These are phyloP conservation scores for Takifugu flavidus DNA, from an alignment of 2,113 vertebrate species.

Conservation along the genomic window DNA sequence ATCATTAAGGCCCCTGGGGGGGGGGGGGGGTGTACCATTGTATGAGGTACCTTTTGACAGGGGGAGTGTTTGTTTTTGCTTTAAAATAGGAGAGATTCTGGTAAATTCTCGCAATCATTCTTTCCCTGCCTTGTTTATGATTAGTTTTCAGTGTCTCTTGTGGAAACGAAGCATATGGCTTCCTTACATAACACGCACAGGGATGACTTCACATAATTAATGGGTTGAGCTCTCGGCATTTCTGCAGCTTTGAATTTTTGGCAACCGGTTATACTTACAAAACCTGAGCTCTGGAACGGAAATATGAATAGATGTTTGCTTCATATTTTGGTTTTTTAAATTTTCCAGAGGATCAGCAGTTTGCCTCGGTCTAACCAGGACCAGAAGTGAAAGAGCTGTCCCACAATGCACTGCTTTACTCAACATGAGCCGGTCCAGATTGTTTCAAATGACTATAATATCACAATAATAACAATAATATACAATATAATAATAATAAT, in stretches of 20 bases:
- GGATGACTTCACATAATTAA: constrained; percentile 37
- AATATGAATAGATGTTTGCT: too few species aligned
- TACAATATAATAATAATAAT: too few species aligned
- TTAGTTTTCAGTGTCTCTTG: background rate
- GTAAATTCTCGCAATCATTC: background rate
- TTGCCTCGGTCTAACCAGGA: constrained; percentile 11
- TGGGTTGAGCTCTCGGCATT: constrained; percentile 12
- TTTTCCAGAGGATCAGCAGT: constrained; percentile 38
- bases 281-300: constrained; percentile 23
- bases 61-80: background rate
- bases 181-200: constrained; percentile 45
- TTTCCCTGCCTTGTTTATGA: background rate
- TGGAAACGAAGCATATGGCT: constrained; percentile 58
- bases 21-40: background rate
- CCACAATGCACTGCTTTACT: background rate
- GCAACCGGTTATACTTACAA: constrained; percentile 12
- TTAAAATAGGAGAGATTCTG: background rate
- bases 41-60: background rate
- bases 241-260: constrained; percentile 15
- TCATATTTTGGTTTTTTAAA: background rate
- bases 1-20: background rate
- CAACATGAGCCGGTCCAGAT: background rate
- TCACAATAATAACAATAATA: too few species aligned
- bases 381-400: constrained; percentile 31
- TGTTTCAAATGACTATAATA: too few species aligned